A percentile compares a stretch with the other conserved stretches of the same genome.
Conservation (phyloP, 2,797 vertebrate genomes). For the Triplophysa bombifrons region DNA sequence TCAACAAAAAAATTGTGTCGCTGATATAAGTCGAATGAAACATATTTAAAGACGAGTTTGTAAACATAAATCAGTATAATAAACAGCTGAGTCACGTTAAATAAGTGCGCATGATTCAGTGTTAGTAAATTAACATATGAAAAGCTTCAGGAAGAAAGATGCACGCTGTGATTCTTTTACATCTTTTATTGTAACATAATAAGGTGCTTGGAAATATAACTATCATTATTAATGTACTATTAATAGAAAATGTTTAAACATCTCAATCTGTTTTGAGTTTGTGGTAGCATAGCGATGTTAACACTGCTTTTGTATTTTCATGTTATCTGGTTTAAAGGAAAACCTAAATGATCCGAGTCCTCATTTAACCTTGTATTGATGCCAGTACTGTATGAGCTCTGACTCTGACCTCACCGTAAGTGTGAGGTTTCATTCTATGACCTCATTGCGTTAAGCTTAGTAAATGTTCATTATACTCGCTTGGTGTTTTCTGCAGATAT, state of each 20-base stretch:
- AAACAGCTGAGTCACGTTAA: slow-evolving; percentile 7
- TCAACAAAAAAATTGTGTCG: background rate
- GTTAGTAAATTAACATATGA: background rate
- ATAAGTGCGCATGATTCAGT: slow-evolving; percentile 4
- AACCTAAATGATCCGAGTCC: slow-evolving; percentile 65
- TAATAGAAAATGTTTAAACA: background rate
- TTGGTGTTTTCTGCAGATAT: slow-evolving; percentile 1
- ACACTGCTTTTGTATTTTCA: slow-evolving; percentile 60
- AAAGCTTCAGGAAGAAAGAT: slow-evolving; percentile 6
- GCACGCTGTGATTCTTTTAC: background rate
- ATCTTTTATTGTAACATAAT: background rate
- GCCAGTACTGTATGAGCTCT: slow-evolving; percentile 39
- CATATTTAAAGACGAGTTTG: background rate
- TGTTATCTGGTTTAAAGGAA: slow-evolving; percentile 58
- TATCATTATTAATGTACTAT: background rate
- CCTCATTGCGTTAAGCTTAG: slow-evolving; percentile 46
- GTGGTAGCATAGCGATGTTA: slow-evolving; percentile 42
- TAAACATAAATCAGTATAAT: slow-evolving; percentile 24
- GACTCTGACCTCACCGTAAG: slow-evolving; percentile 50
- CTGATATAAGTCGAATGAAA: background rate
- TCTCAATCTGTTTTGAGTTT: background rate
- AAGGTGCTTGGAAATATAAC: slow-evolving; percentile 4
- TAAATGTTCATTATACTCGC: slow-evolving; percentile 21
- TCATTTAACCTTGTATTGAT: slow-evolving; percentile 67
- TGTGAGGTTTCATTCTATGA: slow-evolving; percentile 35